phyloP scores from a whole-genome alignment of 2,113 vertebrate species.

The Bubo scandiacus region DNA sequence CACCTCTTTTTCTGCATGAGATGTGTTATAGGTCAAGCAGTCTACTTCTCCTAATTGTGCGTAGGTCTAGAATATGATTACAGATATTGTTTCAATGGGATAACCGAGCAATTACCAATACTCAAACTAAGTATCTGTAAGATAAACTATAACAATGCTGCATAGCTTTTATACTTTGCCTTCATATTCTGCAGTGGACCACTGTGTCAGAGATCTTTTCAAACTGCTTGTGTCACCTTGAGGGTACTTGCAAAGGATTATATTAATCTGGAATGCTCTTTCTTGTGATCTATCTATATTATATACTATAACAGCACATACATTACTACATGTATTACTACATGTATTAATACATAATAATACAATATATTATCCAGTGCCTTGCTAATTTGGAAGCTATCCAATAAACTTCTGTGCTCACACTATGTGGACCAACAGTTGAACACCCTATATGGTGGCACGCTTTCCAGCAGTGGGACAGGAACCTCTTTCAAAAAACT shows the following conservation, averaged over 20 bases:
- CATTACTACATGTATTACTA: not conserved
- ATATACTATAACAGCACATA: not conserved
- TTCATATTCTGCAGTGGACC: not conserved
- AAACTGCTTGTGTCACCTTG: not conserved
- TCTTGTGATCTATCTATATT: not conserved
- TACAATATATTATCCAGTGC: not conserved
- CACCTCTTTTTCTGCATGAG: not conserved
- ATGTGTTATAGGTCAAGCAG: not conserved
- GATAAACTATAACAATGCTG: not conserved
- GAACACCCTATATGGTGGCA: not conserved
- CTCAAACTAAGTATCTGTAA: not conserved
- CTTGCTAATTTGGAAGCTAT: not conserved
- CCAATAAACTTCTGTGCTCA: not conserved
- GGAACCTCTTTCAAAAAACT: not conserved
- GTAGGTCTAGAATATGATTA: not conserved
- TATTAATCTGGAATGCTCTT: not conserved
- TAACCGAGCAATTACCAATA: not conserved
- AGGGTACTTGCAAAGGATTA: not conserved
- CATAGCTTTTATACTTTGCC: not conserved
- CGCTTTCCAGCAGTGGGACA: not conserved
- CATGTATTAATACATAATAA: not conserved
- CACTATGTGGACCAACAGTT: not conserved
- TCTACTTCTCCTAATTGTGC: not conserved
- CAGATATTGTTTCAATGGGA: not conserved
- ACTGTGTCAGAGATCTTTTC: not conserved